These are phyloP conservation scores for Perodicticus potto DNA, from an alignment of 2,797 vertebrate species.

Conservation along the genomic window DNA sequence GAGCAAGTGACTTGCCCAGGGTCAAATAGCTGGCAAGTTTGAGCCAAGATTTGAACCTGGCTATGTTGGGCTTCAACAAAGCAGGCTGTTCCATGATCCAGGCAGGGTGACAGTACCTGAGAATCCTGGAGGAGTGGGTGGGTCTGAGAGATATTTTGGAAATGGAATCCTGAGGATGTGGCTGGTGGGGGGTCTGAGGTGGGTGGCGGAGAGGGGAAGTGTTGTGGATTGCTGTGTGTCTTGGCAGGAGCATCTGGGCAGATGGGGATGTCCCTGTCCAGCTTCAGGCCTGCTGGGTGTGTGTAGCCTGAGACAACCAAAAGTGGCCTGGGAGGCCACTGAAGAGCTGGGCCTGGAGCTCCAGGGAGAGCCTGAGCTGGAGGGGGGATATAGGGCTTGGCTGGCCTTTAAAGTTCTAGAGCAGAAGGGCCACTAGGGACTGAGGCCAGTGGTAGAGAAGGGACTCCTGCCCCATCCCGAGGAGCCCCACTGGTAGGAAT, in stretches of 20 bases:
- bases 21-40: conserved; percentile 51
- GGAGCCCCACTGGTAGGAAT: not conserved
- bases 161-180: not conserved
- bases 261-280: not conserved
- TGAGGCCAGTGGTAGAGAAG: not conserved
- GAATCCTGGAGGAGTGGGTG: not conserved
- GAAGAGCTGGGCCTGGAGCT: not conserved
- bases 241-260: not conserved
- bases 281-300: not conserved
- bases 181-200: not conserved
- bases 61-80: not conserved
- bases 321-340: not conserved
- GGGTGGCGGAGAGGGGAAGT: not conserved
- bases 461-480: not conserved
- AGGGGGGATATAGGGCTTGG: not conserved
- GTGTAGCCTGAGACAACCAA: not conserved
- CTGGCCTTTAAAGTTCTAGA: not conserved
- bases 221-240: not conserved
- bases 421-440: not conserved
- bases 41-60: not conserved
- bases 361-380: not conserved
- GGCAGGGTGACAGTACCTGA: not conserved
- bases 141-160: not conserved
- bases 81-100: not conserved
- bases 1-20: conserved; percentile 50